Base-by-base conservation (phyloP, 2,888 invertebrate species). In the Pollenia angustigena region DNA sequence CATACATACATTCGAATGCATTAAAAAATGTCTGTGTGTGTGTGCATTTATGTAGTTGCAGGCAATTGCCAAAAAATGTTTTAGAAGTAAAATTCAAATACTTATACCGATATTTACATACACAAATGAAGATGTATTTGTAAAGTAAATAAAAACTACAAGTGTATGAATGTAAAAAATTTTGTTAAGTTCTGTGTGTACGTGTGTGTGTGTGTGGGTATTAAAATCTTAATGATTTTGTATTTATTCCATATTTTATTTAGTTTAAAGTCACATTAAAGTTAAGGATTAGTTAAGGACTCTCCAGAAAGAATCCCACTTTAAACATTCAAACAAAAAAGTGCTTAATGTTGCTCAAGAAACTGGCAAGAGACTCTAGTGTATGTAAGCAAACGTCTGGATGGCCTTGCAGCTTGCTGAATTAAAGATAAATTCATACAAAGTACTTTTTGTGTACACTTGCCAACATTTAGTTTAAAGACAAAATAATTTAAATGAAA, bases 1-100 rank as follows among this genome's bases (percentile, higher is more conserved):
- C 23, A n/a, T 40, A 11, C n/a, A 69, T 56, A 18, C 44, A 69
- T 56, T 16, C 44, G 4, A 48, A n/a, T 54, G 32, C 10, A 75
- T 82, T 58, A 48, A 50, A 16, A 6, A n/a, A n/a, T n/a, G n/a
- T n/a, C n/a, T 68, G 44, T 50, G 23, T 69, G 10, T 32, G 52
- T 60, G 40, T 23, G 23, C 23, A 11, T 66, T 7, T 48, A 32
- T 68, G 32, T 48, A 12, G 60, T 23, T 60, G 40, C 58, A 66
- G 64, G 71, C 71, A 72, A 72, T 72, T 80, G 79, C 84, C 79
- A 85, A 85, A 80, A 81, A 78, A 50, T 75, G 18, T 32, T 54
- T 11, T 66, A 72, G 64, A 46, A 76, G 50, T 40, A 75, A 66
- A 81, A 68, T 32, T 52, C 50, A 81, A 81, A 68, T 48, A 54